phyloP scores from a whole-genome alignment of 2,888 invertebrate species.

The Trichogramma dendrolimi region DNA sequence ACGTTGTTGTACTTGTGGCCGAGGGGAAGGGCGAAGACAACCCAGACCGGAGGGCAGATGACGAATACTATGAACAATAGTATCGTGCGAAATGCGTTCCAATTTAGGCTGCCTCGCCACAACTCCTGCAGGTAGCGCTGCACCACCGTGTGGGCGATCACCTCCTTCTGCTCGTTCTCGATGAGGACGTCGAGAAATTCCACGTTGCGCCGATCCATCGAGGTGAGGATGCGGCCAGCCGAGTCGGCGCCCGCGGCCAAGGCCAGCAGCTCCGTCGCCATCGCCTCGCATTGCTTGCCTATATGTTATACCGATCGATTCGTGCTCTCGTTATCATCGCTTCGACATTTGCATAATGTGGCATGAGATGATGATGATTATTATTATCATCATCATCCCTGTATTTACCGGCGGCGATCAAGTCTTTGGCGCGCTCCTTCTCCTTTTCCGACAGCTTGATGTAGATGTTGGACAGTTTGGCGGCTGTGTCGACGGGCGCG shows the following conservation, averaged over 20 bases:
- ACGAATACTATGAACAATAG: constrained; percentile 89
- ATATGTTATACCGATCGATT: neutral
- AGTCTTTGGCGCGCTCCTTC: constrained; percentile 96
- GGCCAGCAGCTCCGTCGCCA: constrained; percentile 94
- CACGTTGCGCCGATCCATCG: constrained; percentile 88
- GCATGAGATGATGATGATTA: too few relatives aligned
- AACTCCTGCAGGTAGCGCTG: constrained; percentile 96
- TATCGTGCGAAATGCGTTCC: constrained; percentile 94
- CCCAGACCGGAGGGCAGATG: constrained; percentile 93
- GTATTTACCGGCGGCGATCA: constrained; percentile 76
- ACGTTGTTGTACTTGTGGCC: constrained; percentile 96
- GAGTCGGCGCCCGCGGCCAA: constrained; percentile 92
- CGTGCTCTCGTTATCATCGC: too few relatives aligned
- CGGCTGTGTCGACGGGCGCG: constrained; percentile 98
- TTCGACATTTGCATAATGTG: too few relatives aligned
- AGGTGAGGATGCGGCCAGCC: constrained; percentile 89
- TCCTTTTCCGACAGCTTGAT: constrained; percentile 87
- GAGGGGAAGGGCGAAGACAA: constrained; percentile 89
- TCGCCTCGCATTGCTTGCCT: constrained; percentile 85
- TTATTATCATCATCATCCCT: too few relatives aligned
- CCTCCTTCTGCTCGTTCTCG: constrained; percentile 98
- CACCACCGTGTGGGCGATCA: constrained; percentile 94
- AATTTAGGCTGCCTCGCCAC: constrained; percentile 95
- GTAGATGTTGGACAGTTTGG: constrained; percentile 91
- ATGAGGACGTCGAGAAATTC: constrained; percentile 95